A percentile compares a stretch with the other conserved stretches of the same genome.
These are phyloP conservation scores for Propithecus perrieri DNA, from an alignment of 2,797 vertebrate species.

Conservation along the genomic window DNA sequence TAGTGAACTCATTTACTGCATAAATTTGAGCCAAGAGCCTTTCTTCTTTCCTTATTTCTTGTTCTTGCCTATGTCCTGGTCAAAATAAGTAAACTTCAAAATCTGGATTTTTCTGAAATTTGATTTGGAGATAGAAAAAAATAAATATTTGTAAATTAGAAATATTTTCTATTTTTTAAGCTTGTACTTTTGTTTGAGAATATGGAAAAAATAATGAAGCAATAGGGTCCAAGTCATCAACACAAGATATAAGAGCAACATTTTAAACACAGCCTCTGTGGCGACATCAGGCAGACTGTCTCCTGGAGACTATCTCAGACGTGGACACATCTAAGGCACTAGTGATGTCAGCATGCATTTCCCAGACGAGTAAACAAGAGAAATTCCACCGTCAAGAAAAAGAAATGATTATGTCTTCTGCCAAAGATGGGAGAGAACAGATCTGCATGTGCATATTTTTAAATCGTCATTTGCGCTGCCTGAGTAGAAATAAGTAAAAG, in stretches of 20 bases:
- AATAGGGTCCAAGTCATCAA: background rate
- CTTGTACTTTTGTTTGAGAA: background rate
- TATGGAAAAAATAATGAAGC: background rate
- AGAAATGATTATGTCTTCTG: background rate
- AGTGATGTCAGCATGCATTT: background rate
- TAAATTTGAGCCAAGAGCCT: background rate
- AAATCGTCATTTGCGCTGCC: background rate
- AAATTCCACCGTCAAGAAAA: background rate
- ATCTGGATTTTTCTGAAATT: background rate
- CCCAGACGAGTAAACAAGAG: background rate
- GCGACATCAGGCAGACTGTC: accelerated
- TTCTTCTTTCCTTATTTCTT: background rate
- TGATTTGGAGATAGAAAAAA: background rate
- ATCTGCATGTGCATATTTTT: background rate
- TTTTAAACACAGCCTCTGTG: background rate
- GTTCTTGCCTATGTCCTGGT: background rate
- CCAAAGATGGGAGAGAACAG: background rate
- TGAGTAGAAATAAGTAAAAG: background rate
- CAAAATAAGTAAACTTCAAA: background rate
- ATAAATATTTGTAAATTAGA: background rate
- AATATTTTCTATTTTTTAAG: background rate
- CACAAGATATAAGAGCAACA: background rate
- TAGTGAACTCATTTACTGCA: background rate
- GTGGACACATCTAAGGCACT: background rate
- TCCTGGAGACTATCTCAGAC: background rate